A percentile compares a stretch with the other conserved stretches of the same genome.
These are phyloP conservation scores for Poeciliopsis presidionis DNA, from an alignment of 2,797 vertebrate genomes.

Conservation along the genomic window DNA sequence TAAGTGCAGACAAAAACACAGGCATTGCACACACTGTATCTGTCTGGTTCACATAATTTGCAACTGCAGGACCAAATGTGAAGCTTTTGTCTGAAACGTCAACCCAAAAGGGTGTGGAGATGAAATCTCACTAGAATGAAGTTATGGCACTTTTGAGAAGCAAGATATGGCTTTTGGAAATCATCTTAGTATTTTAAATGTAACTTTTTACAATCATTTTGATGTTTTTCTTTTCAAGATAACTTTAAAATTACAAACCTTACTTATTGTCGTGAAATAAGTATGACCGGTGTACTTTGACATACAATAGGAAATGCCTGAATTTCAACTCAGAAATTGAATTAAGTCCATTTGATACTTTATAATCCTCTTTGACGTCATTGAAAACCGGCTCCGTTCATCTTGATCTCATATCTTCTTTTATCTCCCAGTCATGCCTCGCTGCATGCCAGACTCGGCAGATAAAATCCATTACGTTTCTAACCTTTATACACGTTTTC, in stretches of 20 bases:
- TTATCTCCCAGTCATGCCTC: constrained; percentile 21
- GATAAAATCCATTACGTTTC: constrained; percentile 39
- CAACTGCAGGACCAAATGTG: background rate
- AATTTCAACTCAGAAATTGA: constrained; percentile 8
- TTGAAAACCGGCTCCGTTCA: constrained; percentile 24
- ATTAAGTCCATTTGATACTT: constrained; percentile 13
- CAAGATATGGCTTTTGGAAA: constrained; percentile 7
- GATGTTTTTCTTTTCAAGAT: background rate
- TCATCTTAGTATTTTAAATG: background rate
- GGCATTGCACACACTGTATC: background rate
- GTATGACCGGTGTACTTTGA: background rate
- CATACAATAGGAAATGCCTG: background rate
- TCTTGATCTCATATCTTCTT: constrained; percentile 36
- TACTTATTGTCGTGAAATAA: background rate
- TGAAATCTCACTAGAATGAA: background rate
- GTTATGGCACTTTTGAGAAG: constrained; percentile 8
- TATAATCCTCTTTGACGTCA: constrained; percentile 38
- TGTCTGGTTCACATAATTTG: constrained; percentile 3
- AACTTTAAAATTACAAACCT: background rate
- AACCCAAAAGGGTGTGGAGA: constrained; percentile 13
- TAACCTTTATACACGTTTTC: constrained; percentile 6
- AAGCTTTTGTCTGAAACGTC: background rate
- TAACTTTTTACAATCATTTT: background rate
- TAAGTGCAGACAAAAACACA: background rate
- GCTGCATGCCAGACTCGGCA: constrained; percentile 34